Conservation (phyloP, 2,113 vertebrate genomes). For the Probosciger aterrimus region DNA sequence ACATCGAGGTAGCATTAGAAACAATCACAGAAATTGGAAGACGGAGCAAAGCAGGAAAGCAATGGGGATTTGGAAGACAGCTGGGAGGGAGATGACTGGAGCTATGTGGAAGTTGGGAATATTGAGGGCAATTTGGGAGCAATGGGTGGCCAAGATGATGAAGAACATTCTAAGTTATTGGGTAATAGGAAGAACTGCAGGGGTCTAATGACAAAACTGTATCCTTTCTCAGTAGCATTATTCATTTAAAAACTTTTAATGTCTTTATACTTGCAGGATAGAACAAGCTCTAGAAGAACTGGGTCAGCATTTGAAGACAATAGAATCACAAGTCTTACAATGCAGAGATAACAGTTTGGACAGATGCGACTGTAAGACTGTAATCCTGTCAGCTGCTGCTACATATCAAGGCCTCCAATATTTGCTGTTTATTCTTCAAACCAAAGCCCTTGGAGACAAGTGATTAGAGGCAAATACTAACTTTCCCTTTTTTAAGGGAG, state of each 20-base stretch:
- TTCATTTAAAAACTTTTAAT: neutral
- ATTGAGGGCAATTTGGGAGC: neutral
- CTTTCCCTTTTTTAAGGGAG: neutral
- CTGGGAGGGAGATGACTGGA: neutral
- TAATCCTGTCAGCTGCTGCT: slow-evolving; percentile 23
- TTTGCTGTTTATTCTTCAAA: slow-evolving; percentile 30
- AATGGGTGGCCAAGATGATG: neutral
- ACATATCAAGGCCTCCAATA: neutral
- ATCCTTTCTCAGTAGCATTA: neutral
- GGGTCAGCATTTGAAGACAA: slow-evolving; percentile 40
- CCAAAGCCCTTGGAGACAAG: neutral
- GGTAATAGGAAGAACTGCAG: neutral
- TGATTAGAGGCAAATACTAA: neutral
- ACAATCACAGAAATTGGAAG: neutral
- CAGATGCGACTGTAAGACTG: slow-evolving; percentile 21
- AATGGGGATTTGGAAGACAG: neutral
- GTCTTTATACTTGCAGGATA: slow-evolving; percentile 26
- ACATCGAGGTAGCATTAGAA: neutral
- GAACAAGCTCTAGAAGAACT: slow-evolving; percentile 22
- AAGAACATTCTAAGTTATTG: neutral
- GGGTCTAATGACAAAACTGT: neutral
- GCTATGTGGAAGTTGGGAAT: neutral
- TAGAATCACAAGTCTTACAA: slow-evolving; percentile 20
- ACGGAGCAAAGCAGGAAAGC: neutral
- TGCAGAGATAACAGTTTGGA: slow-evolving; percentile 32